These are phyloP conservation scores for Elachura formosa DNA, from an alignment of 2,113 vertebrate genomes.

Conservation along the genomic window DNA sequence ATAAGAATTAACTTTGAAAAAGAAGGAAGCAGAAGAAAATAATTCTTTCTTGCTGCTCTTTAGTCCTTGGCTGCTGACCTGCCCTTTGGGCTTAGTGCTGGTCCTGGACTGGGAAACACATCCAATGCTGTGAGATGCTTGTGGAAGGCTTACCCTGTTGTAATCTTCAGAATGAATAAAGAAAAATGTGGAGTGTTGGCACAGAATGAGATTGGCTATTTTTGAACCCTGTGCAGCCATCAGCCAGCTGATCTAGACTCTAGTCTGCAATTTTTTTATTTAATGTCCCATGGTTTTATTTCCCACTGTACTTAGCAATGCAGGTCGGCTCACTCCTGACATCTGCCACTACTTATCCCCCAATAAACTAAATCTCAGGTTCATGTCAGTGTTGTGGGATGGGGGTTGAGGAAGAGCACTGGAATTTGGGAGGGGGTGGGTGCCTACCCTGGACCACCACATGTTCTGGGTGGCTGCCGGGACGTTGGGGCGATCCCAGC, in stretches of 20 bases:
- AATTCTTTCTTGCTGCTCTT: not conserved
- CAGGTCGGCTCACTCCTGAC: not conserved
- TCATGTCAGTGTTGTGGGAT: not conserved
- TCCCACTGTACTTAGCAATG: not conserved
- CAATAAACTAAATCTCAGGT: not conserved
- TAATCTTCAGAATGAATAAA: not conserved
- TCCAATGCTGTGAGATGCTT: not conserved
- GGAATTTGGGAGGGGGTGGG: not conserved
- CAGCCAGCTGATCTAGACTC: not conserved
- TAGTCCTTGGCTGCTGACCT: not conserved
- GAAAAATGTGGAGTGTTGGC: not conserved
- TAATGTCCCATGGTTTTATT: not conserved
- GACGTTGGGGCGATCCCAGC: not conserved
- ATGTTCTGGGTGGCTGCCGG: not conserved
- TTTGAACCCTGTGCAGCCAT: not conserved
- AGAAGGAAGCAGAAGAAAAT: not conserved
- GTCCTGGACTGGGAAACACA: not conserved
- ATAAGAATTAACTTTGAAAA: not conserved
- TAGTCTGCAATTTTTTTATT: not conserved
- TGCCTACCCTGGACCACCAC: not conserved
- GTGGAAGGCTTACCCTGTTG: not conserved
- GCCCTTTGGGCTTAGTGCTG: not conserved
- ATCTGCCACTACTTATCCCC: not conserved
- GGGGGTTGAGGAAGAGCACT: not conserved
- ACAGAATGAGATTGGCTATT: not conserved